Percentiles rank a stretch among this genome's conserved stretches.
Evolutionary conservation across 2,888 invertebrate genomes (phyloP).

Genomic region (Lepidocyrtoides sp.): DNA sequence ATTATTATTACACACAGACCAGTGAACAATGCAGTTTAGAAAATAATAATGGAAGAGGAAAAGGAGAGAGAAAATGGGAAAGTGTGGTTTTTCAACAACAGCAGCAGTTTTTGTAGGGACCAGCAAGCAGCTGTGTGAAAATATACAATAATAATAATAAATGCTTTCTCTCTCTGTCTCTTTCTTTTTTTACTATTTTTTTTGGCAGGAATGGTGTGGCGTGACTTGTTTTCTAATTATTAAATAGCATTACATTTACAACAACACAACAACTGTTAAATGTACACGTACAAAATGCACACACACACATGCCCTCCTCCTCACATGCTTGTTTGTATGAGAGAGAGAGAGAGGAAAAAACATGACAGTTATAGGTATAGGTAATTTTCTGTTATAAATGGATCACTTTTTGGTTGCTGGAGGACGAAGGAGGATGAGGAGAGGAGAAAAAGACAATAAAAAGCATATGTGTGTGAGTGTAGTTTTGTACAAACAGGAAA

Average conservation of each 20-base stretch:
- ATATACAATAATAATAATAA: not conserved
- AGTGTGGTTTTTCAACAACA: not conserved
- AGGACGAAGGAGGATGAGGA: no score
- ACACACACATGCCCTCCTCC: no score
- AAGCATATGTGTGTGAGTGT: slow-evolving; percentile 7
- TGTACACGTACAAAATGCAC: not conserved
- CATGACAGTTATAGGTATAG: not conserved
- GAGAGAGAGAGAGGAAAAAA: no score
- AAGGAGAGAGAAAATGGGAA: not conserved
- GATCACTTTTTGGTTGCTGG: no score
- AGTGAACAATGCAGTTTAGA: not conserved
- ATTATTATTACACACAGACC: no score
- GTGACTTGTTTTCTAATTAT: slow-evolving; percentile 40
- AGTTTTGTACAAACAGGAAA: no score
- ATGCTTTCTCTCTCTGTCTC: not conserved
- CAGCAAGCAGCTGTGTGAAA: no score
- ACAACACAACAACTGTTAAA: no score
- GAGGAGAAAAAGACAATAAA: not conserved
- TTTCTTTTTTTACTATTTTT: not conserved
- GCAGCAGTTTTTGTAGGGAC: not conserved
- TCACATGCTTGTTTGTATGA: no score
- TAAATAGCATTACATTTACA: not conserved
- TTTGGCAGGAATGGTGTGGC: slow-evolving; percentile 22
- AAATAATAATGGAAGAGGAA: not conserved
- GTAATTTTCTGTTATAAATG: not conserved